A percentile compares a stretch with the other conserved stretches of the same genome.
phyloP scores from a whole-genome alignment of 1,140 invertebrate species.

The Pachypeltis micranthus region DNA sequence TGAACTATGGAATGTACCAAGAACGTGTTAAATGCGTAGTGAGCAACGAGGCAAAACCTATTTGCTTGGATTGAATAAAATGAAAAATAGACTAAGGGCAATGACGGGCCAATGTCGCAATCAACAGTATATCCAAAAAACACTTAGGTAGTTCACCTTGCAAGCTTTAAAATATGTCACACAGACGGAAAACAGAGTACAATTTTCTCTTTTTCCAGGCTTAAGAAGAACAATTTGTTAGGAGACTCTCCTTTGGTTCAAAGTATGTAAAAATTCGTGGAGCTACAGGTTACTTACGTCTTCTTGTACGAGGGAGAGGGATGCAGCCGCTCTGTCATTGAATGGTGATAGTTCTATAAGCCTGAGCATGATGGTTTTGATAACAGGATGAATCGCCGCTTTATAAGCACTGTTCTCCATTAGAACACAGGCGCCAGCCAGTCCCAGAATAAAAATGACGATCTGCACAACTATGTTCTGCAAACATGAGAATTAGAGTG shows the following conservation, averaged over 20 bases:
- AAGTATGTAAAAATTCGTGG: not conserved
- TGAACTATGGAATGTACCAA: too few relatives aligned
- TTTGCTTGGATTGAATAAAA: not conserved
- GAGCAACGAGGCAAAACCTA: too few relatives aligned
- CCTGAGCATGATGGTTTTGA: slow-evolving; percentile 52
- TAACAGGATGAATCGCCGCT: slow-evolving; percentile 60
- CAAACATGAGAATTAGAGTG: slow-evolving; percentile 29
- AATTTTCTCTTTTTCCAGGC: too few relatives aligned
- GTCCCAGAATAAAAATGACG: slow-evolving; percentile 53
- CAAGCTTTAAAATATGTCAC: too few relatives aligned
- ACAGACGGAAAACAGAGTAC: too few relatives aligned
- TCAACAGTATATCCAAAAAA: too few relatives aligned
- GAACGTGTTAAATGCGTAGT: too few relatives aligned
- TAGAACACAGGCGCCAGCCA: slow-evolving; percentile 62
- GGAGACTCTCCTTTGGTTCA: too few relatives aligned
- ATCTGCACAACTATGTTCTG: slow-evolving; percentile 59
- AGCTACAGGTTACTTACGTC: slow-evolving; percentile 62
- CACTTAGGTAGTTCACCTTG: too few relatives aligned
- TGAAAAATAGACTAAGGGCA: too few relatives aligned
- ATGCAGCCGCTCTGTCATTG: slow-evolving; percentile 45
- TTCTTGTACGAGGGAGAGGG: slow-evolving; percentile 70
- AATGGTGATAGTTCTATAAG: slow-evolving; percentile 61
- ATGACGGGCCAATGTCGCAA: too few relatives aligned
- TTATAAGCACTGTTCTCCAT: slow-evolving; percentile 65
- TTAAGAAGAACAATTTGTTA: too few relatives aligned